These are phyloP conservation scores for Pocillopora grandis DNA, from an alignment of 92 coral and sea anemone species.

Conservation along the genomic window DNA sequence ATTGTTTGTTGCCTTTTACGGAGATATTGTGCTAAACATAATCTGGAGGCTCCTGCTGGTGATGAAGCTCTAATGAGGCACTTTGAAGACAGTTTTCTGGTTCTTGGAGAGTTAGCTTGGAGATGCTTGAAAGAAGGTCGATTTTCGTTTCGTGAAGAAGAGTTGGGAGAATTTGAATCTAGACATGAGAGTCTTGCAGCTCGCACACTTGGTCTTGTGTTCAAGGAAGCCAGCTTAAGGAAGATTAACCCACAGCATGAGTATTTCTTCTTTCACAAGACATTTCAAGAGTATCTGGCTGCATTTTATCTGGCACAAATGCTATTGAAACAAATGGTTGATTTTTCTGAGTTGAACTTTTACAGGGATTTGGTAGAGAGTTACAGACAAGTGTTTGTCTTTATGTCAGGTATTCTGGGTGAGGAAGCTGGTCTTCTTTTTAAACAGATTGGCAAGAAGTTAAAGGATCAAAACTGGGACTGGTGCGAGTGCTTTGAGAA, in stretches of 20 bases:
- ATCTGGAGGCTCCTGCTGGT: neutral
- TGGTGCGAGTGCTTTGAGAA: neutral
- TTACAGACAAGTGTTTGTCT: constrained; percentile 8
- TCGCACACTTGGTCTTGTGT: constrained; percentile 8
- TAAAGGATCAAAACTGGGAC: neutral
- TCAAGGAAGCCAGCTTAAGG: neutral
- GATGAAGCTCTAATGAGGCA: neutral
- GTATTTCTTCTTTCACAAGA: constrained; percentile 5
- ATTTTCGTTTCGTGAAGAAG: constrained; percentile 5
- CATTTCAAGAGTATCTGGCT: constrained; percentile 5
- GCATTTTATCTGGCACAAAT: neutral
- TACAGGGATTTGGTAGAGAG: neutral
- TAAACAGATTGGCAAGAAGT: constrained; percentile 1
- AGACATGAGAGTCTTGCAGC: neutral
- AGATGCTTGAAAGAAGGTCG: neutral
- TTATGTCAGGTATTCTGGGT: neutral
- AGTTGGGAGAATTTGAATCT: constrained; percentile 3
- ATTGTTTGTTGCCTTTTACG: constrained; percentile 3
- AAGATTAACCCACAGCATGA: constrained; percentile 6
- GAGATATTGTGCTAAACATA: constrained; percentile 3
- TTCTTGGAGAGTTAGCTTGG: constrained; percentile 5
- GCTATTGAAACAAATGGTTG: neutral
- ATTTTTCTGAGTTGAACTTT: neutral
- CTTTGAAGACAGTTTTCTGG: neutral
- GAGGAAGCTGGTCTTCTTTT: neutral